Base-by-base conservation (phyloP, 2,113 vertebrate genomes). In the Myiozetetes cayanensis region DNA sequence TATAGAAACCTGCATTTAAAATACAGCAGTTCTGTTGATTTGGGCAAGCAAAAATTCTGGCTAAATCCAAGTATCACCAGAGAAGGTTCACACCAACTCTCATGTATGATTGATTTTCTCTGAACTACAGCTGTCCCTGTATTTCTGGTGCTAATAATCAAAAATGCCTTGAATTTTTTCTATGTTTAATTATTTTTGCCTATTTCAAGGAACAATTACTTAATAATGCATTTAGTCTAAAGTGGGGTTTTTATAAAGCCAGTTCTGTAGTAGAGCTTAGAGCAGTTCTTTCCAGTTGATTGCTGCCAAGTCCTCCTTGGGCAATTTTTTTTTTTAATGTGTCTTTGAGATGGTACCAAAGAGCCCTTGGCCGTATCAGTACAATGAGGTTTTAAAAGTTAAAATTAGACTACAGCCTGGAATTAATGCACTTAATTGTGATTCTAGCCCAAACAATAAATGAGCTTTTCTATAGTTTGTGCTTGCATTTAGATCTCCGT, bases 141-240 rank as follows among this genome's bases (percentile, higher is more conserved):
- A 72, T 77, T 49, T 65, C 78, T 89, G 72, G 78, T 96, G 88
- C 89, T 75, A 96, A 46, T 91, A 76, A 91, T 80, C 46, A 76
- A 94, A 56, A 97, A 93, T 86, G 79, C 76, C 93, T 87, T 92
- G 76, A 62, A 47, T 87, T 94, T 94, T 94, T 95, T 88, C 82
- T 92, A 7, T 76, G 43, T 88, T 93, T 37, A 49, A 77, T 27
- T 73, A 76, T 61, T 56, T 80, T 70, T 78, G 87, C 56, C 31
- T 91, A 31, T 93, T 94, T 93, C 73, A 94, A 92, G 83, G 85
- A 93, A 79, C 56, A 78, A 39, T 75, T 83, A 47, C 11, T 93
- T 91, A 61, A 53, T 59, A 44, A 73, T 77, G 41, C 39, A 37
- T 68, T 91, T 70, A 35, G 6, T 59, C 39, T 61, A 27, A 87